These are phyloP conservation scores for Eristalis arbustorum DNA, from an alignment of 2,888 invertebrate species.

Conservation along the genomic window DNA sequence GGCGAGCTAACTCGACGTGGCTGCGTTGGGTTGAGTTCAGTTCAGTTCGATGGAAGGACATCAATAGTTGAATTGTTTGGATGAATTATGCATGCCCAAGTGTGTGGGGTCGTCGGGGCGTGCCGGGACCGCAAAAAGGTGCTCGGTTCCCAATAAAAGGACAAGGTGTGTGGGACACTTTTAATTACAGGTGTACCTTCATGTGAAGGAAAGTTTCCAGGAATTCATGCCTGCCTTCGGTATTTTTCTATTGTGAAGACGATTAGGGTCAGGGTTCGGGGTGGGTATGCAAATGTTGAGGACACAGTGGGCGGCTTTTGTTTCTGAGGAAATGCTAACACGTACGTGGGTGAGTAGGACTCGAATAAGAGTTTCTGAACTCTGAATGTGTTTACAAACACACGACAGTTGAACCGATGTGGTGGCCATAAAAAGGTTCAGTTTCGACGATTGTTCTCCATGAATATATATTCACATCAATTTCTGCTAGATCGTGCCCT, in stretches of 20 bases:
- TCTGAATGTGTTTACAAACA: background rate
- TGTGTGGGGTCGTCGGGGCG: background rate
- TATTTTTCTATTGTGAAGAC: background rate
- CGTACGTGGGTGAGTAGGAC: background rate
- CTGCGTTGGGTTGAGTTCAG: background rate
- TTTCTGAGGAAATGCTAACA: background rate
- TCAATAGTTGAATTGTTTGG: background rate
- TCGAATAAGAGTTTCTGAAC: background rate
- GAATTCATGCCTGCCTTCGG: background rate
- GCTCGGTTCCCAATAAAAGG: background rate
- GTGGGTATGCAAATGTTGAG: background rate
- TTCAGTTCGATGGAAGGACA: background rate
- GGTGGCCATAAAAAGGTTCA: background rate
- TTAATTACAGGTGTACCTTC: background rate
- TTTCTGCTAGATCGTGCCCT: background rate
- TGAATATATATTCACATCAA: background rate
- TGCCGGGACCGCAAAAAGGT: background rate
- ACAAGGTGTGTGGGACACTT: background rate
- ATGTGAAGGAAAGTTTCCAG: background rate
- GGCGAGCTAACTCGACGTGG: background rate
- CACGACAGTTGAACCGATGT: background rate
- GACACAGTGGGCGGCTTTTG: background rate
- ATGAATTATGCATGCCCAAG: background rate
- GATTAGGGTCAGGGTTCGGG: background rate
- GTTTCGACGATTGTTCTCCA: background rate